These are phyloP conservation scores for Noctilio leporinus DNA, from an alignment of 2,113 vertebrate species.

Conservation along the genomic window DNA sequence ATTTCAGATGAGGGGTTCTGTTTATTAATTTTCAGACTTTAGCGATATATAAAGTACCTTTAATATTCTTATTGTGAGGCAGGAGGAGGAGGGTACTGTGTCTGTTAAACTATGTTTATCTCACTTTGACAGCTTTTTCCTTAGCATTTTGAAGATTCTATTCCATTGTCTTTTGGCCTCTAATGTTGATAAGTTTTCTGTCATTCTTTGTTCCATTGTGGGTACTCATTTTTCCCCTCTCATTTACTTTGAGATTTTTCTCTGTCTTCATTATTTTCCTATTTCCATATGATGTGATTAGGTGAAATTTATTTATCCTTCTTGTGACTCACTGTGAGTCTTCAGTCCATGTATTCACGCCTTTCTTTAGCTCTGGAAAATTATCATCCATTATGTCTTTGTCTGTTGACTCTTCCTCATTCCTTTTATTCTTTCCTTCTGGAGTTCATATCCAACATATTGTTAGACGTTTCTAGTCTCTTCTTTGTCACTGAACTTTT, in stretches of 20 bases:
- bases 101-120: background rate
- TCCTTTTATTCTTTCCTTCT: background rate
- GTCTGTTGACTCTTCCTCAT: background rate
- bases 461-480: background rate
- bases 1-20: background rate
- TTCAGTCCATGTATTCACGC: background rate
- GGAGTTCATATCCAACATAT: background rate
- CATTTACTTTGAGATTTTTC: background rate
- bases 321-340: background rate
- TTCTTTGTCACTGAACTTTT: background rate
- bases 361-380: conserved; percentile 6
- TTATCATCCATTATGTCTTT: background rate
- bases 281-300: background rate
- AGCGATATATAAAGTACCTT: background rate
- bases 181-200: background rate
- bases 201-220: background rate
- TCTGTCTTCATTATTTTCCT: background rate
- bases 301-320: background rate
- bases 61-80: background rate
- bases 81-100: background rate
- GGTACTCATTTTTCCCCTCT: background rate
- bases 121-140: background rate
- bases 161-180: background rate
- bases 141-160: background rate
- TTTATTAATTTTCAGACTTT: background rate